These are phyloP conservation scores for Oncorhynchus tshawytscha DNA, from an alignment of 2,113 vertebrate genomes.

Conservation along the genomic window DNA sequence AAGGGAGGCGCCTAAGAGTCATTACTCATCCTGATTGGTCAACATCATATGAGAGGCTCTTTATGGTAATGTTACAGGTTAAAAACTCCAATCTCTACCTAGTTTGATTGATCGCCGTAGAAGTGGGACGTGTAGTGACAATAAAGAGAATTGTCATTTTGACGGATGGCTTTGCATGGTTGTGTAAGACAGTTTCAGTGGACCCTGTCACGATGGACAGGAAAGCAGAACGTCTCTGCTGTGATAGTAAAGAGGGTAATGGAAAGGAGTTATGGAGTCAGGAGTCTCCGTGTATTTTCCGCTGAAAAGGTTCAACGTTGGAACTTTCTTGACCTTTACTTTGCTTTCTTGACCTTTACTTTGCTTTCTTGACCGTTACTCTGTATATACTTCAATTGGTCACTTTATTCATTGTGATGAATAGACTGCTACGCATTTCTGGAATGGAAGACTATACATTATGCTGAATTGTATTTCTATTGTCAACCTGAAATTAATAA, in stretches of 20 bases:
- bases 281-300: not conserved
- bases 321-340: not conserved
- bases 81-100: not conserved
- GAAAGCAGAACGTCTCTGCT: not conserved
- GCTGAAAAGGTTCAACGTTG: not conserved
- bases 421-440: too few species aligned
- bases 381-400: not conserved
- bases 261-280: not conserved
- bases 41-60: constrained; percentile 17
- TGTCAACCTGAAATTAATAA: not conserved
- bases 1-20: not conserved
- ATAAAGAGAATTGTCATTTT: not conserved
- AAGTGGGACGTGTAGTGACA: not conserved
- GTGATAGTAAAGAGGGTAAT: not conserved
- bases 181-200: not conserved
- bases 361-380: not conserved
- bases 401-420: not conserved
- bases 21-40: constrained; percentile 2
- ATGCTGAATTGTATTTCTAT: not conserved
- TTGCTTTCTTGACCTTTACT: not conserved
- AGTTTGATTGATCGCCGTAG: not conserved
- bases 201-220: not conserved
- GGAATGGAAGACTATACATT: not conserved
- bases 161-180: not conserved
- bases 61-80: not conserved